Conservation (phyloP, 1,140 invertebrate species). For the Bradynema listronoti region DNA sequence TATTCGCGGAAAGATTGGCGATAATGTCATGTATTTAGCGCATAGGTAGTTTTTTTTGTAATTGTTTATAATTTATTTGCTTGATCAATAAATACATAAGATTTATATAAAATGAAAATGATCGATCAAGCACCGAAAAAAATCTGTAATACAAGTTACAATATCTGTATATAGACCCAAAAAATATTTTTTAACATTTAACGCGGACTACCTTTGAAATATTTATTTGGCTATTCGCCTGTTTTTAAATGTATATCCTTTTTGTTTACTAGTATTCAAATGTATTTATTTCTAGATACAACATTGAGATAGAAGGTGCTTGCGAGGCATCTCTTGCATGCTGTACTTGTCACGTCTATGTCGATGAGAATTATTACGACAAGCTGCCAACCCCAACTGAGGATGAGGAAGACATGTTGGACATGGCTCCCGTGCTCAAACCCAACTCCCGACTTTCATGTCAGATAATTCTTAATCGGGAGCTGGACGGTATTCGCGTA, state of each 20-base stretch:
- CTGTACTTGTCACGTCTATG: constrained; percentile 95
- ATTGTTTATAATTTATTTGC: too few relatives aligned
- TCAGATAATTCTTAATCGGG: constrained; percentile 85
- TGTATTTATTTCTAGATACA: constrained; percentile 63
- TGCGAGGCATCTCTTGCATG: constrained; percentile 96
- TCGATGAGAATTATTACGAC: constrained; percentile 71
- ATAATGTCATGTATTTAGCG: constrained; percentile 86
- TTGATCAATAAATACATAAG: too few relatives aligned
- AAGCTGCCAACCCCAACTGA: constrained; percentile 74
- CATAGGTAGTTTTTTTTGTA: constrained; percentile 64
- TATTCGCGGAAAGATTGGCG: constrained; percentile 85
- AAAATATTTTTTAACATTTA: constrained; percentile 9
- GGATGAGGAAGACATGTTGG: constrained; percentile 87
- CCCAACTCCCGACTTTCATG: constrained; percentile 92
- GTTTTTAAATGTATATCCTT: too few relatives aligned
- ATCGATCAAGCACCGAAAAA: neutral
- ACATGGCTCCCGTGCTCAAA: constrained; percentile 89
- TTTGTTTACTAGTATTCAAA: too few relatives aligned
- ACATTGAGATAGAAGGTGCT: constrained; percentile 87
- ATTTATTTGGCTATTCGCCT: too few relatives aligned
- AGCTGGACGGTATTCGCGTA: constrained; percentile 81
- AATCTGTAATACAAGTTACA: too few relatives aligned
- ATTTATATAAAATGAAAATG: neutral
- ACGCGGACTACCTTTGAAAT: too few relatives aligned
- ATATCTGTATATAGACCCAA: neutral